A percentile compares a stretch with the other conserved stretches of the same genome.
Conservation (phyloP, 2,888 invertebrate genomes). For the Patella ulyssiponensis region DNA sequence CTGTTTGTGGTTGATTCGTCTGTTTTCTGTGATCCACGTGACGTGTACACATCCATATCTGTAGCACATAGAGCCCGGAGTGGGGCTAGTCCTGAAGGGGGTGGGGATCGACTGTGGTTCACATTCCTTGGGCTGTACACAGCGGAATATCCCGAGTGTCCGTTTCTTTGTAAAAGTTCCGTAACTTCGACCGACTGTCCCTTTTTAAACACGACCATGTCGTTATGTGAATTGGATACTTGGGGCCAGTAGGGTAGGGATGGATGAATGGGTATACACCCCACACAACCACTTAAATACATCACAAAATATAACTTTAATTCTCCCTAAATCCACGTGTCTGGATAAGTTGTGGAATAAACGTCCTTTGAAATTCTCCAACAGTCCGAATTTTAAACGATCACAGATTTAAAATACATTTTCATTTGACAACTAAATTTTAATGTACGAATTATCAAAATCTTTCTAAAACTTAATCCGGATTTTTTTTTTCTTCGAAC, state of each 20-base stretch:
- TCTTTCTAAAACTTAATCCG: not conserved
- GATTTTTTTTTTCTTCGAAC: no score
- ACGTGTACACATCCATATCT: conserved; percentile 43
- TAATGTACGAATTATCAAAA: not conserved
- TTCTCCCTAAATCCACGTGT: no score
- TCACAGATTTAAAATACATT: not conserved
- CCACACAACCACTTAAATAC: conserved; percentile 24
- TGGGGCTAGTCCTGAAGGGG: conserved; percentile 55
- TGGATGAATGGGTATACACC: conserved; percentile 17
- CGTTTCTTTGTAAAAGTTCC: conserved; percentile 22
- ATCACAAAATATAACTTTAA: not conserved
- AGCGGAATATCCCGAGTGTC: conserved; percentile 9
- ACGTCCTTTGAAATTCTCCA: no score
- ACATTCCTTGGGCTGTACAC: not conserved
- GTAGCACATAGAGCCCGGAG: conserved; percentile 58
- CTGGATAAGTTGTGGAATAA: no score
- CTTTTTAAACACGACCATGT: conserved; percentile 17
- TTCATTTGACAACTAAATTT: not conserved
- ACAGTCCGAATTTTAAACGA: not conserved
- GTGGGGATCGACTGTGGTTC: conserved; percentile 10
- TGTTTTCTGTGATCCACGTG: conserved; percentile 28
- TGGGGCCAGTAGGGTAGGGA: conserved; percentile 14
- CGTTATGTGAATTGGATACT: conserved; percentile 9
- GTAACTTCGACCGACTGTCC: conserved; percentile 20
- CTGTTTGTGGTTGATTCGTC: conserved; percentile 8